A percentile compares a stretch with the other conserved stretches of the same genome.
Conservation (phyloP, 2,113 vertebrate species). For the Mesocricetus auratus region DNA sequence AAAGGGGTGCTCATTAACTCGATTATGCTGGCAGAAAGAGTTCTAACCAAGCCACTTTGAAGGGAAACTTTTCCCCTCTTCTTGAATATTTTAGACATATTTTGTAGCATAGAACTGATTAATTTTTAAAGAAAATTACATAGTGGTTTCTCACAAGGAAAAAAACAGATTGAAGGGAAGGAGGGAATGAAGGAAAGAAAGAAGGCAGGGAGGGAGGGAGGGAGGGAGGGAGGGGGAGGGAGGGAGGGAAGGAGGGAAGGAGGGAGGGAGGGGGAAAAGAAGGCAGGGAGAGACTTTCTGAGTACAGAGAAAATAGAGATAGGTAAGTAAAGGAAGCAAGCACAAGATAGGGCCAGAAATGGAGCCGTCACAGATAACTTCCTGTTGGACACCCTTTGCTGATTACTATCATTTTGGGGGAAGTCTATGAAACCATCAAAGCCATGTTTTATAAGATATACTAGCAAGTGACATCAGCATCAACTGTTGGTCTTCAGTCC, state of each 20-base stretch:
- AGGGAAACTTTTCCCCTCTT: slow-evolving; percentile 49
- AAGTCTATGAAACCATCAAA: slow-evolving; percentile 1
- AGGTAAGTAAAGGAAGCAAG: slow-evolving; percentile 29
- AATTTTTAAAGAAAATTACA: slow-evolving; percentile 77
- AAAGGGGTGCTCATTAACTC: slow-evolving; percentile 74
- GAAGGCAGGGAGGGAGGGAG: neutral
- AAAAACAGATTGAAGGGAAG: slow-evolving; percentile 31
- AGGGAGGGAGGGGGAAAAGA: neutral
- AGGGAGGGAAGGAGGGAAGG: neutral
- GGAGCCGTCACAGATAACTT: slow-evolving; percentile 1
- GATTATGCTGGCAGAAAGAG: slow-evolving; percentile 70
- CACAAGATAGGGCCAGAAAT: neutral
- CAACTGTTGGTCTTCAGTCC: neutral
- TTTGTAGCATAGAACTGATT: slow-evolving; percentile 71
- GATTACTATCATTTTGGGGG: slow-evolving; percentile 32
- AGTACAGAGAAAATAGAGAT: slow-evolving; percentile 13
- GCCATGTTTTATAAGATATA: slow-evolving; percentile 31
- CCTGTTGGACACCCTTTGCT: neutral
- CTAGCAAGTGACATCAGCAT: neutral
- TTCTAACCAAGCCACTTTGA: slow-evolving; percentile 68
- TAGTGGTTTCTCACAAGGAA: slow-evolving; percentile 67
- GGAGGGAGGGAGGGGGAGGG: neutral
- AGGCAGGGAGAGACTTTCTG: too few relatives aligned
- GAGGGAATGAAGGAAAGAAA: neutral
- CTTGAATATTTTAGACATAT: slow-evolving; percentile 74